Evolutionary conservation across 2,113 vertebrate species (phyloP), one percentile per base, ranked within the genome.

Genomic region (Uropsilus gracilis): DNA sequence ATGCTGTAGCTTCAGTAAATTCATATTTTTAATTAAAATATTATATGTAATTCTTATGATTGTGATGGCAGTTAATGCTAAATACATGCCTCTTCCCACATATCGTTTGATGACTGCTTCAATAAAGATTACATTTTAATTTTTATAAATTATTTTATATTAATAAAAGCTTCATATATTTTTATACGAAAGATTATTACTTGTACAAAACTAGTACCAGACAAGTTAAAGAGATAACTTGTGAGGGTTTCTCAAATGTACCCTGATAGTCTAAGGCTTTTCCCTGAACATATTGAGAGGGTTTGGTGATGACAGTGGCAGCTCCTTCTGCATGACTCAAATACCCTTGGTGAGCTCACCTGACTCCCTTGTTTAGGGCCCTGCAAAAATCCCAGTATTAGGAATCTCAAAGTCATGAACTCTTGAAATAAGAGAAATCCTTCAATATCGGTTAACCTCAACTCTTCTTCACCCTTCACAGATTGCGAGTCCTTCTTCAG

Each of bases 11-110:
- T 39, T 93, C 37, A 86, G 48, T 84, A 95, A 84, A 55, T 90
- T 94, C 26, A 37, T 89, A n/a, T 77, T 93, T 86, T 61, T 75
- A 89, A 93, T 91, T 76, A 94, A 92, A 94, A 86, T 90, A 83
- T 69, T 90, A 30, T 64, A 93, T 93, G 39, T 92, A 85, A 93
- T 77, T 95, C 77, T 94, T 20, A 72, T 95, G 42, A 72, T 88
- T 92, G 50, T 86, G 89, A 89, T 69, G 78, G 34, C 72, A 91
- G 75, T 80, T 77, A 72, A 66, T 91, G 55, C 39, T 59, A 9
- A 50, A 59, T 89, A 84, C 89, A 12, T 87, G 13, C 26, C 37
- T 66, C 66, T 92, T 86, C 55, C 42, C 13, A 30, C 63, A 4
- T 77, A 42, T 85, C 63, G 46, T 46, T 82, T 34, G 18, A 32